Evolutionary conservation across 92 coral and sea anemone genomes (phyloP), one percentile per base, ranked within the genome.

Genomic region (Nematostella vectensis): DNA sequence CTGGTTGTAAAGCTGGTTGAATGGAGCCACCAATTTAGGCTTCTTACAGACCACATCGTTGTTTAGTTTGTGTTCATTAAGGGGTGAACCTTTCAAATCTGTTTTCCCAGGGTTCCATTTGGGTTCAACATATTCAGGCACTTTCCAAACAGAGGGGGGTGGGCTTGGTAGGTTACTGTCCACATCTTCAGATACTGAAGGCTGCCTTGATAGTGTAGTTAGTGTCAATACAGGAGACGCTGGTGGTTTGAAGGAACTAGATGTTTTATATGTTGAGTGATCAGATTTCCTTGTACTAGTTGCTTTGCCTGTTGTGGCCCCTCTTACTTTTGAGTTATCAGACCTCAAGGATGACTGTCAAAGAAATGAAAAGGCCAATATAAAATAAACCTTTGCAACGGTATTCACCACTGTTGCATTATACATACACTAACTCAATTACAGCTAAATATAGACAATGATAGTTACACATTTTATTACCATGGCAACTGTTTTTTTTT

Each of bases 71-170:
- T 48, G 45, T 37, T 68, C 54, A 50, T 54, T 45, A 6, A 33
- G 6, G 15, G 8, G 15, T 33, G 40, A 6, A 2, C 25, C 25
- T 17, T 36, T 57, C 13, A 27, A 67, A 43, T 62, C 56, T 17
- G 69, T 75, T 44, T 70, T 82, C 61, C 89, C 96, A 57, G 98
- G 98, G 63, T 86, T 81, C 98, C 96, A 91, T 36, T 75, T 73
- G 28, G 98, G 98, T 42, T 88, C 96, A 2, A 91, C 98, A 67
- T 91, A 91, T 65, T 86, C 96, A 42, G 98, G 96, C 43, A 91
- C 98, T 67, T 91, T 91, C 98, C 98, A 91, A 23, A 91, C 98
- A 69, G 98, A 91, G 13, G 96, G 96, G 71, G 98, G 98, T 56
- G 98, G 98, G 33, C 91, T 86, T 1, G 96, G 88, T 29, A 88